These are phyloP conservation scores for Hololepta plana DNA, from an alignment of 2,888 invertebrate species.

Conservation along the genomic window DNA sequence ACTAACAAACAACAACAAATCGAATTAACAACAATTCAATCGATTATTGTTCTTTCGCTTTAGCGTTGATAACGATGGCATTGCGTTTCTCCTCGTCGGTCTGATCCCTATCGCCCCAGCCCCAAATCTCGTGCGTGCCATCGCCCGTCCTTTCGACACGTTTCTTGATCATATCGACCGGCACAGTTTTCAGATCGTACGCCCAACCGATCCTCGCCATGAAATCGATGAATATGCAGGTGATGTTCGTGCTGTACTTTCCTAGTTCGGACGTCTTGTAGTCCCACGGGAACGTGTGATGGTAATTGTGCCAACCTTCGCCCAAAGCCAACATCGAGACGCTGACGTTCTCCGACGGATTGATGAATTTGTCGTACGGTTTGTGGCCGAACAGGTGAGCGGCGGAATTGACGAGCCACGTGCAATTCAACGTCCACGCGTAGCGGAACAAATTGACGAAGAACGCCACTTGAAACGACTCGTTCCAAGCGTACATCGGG, in stretches of 20 bases:
- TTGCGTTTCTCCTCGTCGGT: conserved; percentile 21
- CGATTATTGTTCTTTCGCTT: no score
- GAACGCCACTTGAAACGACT: conserved; percentile 46
- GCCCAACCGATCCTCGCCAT: conserved; percentile 74
- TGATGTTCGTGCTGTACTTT: conserved; percentile 51
- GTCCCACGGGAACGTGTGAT: conserved; percentile 74
- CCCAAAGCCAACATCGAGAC: conserved; percentile 52
- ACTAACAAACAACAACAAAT: no score
- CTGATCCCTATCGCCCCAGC: conserved; percentile 60
- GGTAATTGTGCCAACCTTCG: conserved; percentile 79
- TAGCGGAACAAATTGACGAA: conserved; percentile 62
- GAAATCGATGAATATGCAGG: conserved; percentile 61
- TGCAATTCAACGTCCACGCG: conserved; percentile 61
- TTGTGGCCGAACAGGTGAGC: conserved; percentile 67
- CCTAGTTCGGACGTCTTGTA: conserved; percentile 70
- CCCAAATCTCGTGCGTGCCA: conserved; percentile 59
- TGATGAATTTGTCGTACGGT: conserved; percentile 56
- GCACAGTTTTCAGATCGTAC: conserved; percentile 70
- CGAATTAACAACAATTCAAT: no score
- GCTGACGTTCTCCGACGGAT: conserved; percentile 49
- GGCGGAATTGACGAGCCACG: conserved; percentile 82
- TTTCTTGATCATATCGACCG: conserved; percentile 45
- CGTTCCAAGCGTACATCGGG: conserved; percentile 65
- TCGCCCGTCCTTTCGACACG: conserved; percentile 61
- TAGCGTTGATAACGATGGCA: conserved; percentile 19